Percentiles rank a stretch among this genome's conserved stretches.
phyloP scores from a whole-genome alignment of 2,797 vertebrate species.

The Melanitta fusca region DNA sequence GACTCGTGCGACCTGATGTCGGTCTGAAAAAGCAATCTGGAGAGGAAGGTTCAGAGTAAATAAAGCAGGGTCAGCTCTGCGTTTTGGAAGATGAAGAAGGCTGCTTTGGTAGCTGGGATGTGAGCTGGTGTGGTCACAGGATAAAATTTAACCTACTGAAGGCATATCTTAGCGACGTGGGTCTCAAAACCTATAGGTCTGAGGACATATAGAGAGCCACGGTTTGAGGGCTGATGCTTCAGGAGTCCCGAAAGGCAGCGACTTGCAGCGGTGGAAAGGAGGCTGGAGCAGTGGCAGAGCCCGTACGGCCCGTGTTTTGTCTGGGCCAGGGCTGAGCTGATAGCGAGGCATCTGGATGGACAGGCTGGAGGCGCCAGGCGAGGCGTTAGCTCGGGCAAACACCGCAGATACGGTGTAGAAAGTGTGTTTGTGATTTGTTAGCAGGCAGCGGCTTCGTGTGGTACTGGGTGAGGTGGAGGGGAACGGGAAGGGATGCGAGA shows the following conservation, averaged over 20 bases:
- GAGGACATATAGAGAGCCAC: accelerated
- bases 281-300: not conserved
- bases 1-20: not conserved
- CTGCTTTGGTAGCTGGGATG: not conserved
- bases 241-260: not conserved
- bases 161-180: not conserved
- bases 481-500: not conserved
- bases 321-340: not conserved
- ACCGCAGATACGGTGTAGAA: not conserved
- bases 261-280: not conserved
- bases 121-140: not conserved
- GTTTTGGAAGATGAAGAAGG: not conserved
- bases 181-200: not conserved
- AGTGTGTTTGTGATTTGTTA: not conserved
- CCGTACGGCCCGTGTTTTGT: not conserved
- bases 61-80: not conserved
- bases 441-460: not conserved
- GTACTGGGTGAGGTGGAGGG: not conserved
- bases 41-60: not conserved
- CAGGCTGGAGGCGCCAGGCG: accelerated
- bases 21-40: not conserved
- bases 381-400: not conserved
- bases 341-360: accelerated
- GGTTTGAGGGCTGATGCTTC: not conserved
- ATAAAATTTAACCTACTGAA: not conserved